Evolutionary conservation across 2,797 vertebrate genomes (phyloP), one percentile per base, ranked within the genome.

Genomic region (Pangasius krempfi): DNA sequence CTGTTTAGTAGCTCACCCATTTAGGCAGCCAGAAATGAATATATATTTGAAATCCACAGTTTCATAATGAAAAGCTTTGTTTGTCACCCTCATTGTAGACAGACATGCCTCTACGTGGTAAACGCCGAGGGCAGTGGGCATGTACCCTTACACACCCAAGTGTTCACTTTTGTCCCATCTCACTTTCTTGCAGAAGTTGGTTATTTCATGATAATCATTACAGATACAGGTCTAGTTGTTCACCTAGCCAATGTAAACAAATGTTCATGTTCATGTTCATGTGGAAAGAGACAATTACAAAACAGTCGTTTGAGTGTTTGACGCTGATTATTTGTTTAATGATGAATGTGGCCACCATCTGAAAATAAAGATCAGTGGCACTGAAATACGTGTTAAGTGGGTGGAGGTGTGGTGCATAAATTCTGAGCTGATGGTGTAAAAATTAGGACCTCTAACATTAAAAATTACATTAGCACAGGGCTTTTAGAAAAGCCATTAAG

Each of bases 291-390:
- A 86, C 33, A 16, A 81, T 50, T 33, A 64, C 54, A 25, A 82
- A 87, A 58, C 50, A 66, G 37, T 12, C 33, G n/a, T 86, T 83
- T 85, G 33, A 7, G 37, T n/a, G 1, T 75, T 60, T 86, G 33
- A 86, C 30, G 33, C 20, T 22, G 27, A 27, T 56, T 83, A 52
- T 89, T 84, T 88, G 79, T 37, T 73, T 44, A 86, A 83, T 52
- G 68, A 84, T 25, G 16, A 50, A 79, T 33, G 47, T 33, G 50
- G 76, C n/a, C 60, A 12, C 70, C 18, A 50, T 60, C 58, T 83
- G 82, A 84, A 40, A 88, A 52, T 12, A 37, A 47, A 81, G 83
- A 83, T n/a, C 83, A 81, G 16, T 37, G 79, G 64, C 79, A 73
- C 54, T 33, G 56, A 78, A 52, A 56, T 40, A 54, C 56, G 60